These are phyloP conservation scores for Oceanodroma leucorhoa DNA, from an alignment of 2,797 vertebrate species.

Conservation along the genomic window DNA sequence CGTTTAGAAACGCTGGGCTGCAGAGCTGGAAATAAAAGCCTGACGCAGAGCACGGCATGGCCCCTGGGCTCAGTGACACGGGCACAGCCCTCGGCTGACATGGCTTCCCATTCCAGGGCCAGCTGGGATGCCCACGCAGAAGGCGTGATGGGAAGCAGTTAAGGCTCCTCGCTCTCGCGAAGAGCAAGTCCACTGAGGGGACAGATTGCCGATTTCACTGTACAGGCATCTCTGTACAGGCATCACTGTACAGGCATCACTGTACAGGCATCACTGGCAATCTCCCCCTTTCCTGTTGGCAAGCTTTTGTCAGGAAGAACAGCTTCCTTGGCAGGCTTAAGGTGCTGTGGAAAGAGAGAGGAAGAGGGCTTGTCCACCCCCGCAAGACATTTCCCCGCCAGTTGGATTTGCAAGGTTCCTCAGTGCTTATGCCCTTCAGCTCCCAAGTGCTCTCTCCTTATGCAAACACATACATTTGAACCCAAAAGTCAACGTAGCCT, in stretches of 20 bases:
- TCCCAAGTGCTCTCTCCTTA: background rate
- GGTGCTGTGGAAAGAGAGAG: background rate
- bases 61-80: background rate
- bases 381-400: background rate
- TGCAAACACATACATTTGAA: background rate
- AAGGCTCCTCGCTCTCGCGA: background rate
- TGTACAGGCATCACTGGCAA: background rate
- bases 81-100: background rate
- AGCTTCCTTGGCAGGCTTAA: background rate
- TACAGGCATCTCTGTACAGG: background rate
- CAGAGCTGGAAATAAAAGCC: background rate
- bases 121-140: background rate
- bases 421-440: background rate
- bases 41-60: rapidly evolving
- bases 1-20: background rate
- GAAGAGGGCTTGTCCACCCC: background rate
- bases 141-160: background rate
- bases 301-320: background rate
- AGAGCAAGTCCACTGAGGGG: background rate
- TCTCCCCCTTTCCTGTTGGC: background rate
- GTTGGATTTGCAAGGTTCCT: background rate
- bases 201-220: background rate
- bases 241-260: background rate
- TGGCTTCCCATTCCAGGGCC: background rate
- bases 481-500: rapidly evolving